Conservation (phyloP, 2,888 invertebrate genomes). For the Nomada hirtipes region DNA sequence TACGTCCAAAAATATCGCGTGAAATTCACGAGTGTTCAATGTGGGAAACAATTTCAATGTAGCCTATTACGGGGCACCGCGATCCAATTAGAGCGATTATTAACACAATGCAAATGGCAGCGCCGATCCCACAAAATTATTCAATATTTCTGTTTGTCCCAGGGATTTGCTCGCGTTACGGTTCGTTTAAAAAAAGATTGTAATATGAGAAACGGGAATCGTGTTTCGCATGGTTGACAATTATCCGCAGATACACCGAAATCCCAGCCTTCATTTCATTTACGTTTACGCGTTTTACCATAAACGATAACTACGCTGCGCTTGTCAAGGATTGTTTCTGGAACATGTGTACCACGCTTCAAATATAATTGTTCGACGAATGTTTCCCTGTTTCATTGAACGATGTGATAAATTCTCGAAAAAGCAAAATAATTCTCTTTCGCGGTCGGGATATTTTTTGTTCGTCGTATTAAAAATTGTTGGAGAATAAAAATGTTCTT, state of each 20-base stretch:
- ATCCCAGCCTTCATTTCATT: neutral
- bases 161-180: slow-evolving; percentile 5
- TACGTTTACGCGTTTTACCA: neutral
- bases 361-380: no score
- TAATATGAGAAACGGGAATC: neutral
- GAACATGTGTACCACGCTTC: neutral
- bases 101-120: slow-evolving; percentile 40
- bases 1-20: slow-evolving; percentile 23
- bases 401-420: no score
- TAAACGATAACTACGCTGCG: neutral
- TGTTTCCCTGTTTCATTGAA: no score
- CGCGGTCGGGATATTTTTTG: no score
- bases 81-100: slow-evolving; percentile 51
- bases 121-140: slow-evolving; percentile 33
- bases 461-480: no score
- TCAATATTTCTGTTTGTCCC: slow-evolving; percentile 30
- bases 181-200: slow-evolving; percentile 9
- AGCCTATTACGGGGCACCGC: slow-evolving; percentile 39
- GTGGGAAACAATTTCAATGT: slow-evolving; percentile 42
- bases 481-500: no score
- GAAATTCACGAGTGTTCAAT: slow-evolving; percentile 15
- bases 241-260: neutral
- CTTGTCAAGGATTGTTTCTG: neutral
- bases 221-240: neutral
- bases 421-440: no score